Evolutionary conservation across 2,888 invertebrate genomes (phyloP), one percentile per base, ranked within the genome.

Genomic region (Cephalotes varians): DNA sequence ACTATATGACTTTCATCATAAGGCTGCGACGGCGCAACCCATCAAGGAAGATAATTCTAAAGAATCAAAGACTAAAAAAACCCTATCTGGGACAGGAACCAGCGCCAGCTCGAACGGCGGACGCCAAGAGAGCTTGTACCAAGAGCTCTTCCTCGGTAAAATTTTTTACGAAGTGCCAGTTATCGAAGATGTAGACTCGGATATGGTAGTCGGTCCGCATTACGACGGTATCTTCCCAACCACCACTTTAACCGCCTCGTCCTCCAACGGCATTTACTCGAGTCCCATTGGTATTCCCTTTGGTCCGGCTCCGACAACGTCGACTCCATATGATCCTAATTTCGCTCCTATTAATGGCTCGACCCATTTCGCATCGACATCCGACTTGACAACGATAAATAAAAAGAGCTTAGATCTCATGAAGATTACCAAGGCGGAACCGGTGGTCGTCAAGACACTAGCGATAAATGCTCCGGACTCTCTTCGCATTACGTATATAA

Each of bases 1-100:
- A 25, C 96, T 97, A 0, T 97, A 97, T 86, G 97, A 97, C 91
- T 97, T 97, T 95, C 96, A 96, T 92, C 96, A 96, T 90, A 96
- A 96, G 65, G 92, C 94, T 28, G 94, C 95, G 1, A 95, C 95
- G 0, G 95, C 95, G 1, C 95, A 95, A 31, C 94, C 95, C 0
- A 95, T 87, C 9, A 94, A 94, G 74, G 92, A 93, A 44, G 93
- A 94, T 12, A 90, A 90, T 37, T 95, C 91, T 92, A 96, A 92
- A 95, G 95, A 90, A 94, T 95, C 87, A 2, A 94, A 94, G 87
- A 92, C 92, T 28, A 95, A 94, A 89, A 95, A 95, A 88, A 93
- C 93, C 2, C 84, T 93, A 7, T 94, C 93, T 92, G 96, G 89
- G 93, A 96, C 94, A 91, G 96, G 83, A 93, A 96, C 86, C 92